Conservation (phyloP, 2,113 vertebrate genomes). For the Chionomys nivalis region DNA sequence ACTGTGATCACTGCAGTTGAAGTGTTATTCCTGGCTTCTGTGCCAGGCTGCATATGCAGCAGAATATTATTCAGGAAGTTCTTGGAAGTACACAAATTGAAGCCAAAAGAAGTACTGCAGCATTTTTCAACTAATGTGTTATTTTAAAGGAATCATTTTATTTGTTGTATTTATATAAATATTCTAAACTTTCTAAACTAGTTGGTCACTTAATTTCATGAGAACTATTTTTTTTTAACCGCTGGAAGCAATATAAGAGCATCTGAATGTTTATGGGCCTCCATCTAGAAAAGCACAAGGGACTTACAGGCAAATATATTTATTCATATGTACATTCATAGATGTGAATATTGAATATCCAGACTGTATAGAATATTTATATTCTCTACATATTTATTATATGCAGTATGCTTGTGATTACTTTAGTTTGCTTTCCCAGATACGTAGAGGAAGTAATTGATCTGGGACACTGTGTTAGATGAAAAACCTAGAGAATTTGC, state of each 20-base stretch:
- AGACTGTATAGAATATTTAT: not conserved
- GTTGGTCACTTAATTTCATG: not conserved
- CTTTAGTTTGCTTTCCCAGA: not conserved
- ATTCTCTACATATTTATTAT: not conserved
- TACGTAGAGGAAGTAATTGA: conserved; percentile 35
- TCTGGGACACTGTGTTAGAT: not conserved
- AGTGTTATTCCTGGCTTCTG: not conserved
- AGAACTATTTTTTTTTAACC: not conserved
- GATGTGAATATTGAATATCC: not conserved
- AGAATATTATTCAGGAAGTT: not conserved
- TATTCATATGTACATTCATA: not conserved
- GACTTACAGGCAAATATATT: not conserved
- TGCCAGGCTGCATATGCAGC: not conserved
- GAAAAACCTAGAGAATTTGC: not conserved
- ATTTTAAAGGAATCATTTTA: not conserved
- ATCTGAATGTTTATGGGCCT: not conserved
- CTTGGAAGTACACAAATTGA: not conserved
- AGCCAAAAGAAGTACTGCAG: not conserved
- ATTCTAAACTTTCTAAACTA: not conserved
- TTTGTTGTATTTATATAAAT: not conserved
- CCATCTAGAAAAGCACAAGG: not conserved
- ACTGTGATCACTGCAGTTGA: not conserved
- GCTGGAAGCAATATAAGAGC: not conserved
- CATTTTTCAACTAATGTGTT: not conserved
- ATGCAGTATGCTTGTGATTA: conserved; percentile 36